Percentiles rank a stretch among this genome's conserved stretches.
Evolutionary conservation across 2,113 vertebrate genomes (phyloP).

Genomic region (Engystomops pustulosus): DNA sequence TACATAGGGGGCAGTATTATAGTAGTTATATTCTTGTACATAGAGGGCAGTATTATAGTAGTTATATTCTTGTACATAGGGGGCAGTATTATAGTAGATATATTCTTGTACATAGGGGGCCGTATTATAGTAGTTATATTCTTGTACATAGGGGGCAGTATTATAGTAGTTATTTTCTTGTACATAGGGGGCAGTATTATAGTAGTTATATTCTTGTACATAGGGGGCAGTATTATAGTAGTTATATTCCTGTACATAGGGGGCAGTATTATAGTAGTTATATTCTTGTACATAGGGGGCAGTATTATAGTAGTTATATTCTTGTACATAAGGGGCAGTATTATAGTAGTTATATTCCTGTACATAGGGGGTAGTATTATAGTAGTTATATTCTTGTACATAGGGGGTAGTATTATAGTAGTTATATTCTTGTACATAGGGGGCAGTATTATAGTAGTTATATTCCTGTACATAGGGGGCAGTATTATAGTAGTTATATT

Average conservation of each 20-base stretch:
- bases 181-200: not conserved
- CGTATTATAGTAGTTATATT: slow-evolving; percentile 8
- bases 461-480: not conserved
- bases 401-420: not conserved
- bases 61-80: slow-evolving; percentile 2
- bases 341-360: slow-evolving; percentile 20
- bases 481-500: too few relatives aligned
- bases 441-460: not conserved
- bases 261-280: slow-evolving; percentile 2
- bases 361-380: not conserved
- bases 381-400: slow-evolving; percentile 1
- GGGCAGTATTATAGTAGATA: not conserved
- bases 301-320: slow-evolving; percentile 10
- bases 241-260: slow-evolving; percentile 4
- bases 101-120: not conserved
- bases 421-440: not conserved
- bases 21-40: slow-evolving; percentile 7
- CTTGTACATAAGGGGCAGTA: not conserved
- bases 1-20: not conserved
- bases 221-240: slow-evolving; percentile 3
- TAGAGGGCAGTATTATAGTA: not conserved
- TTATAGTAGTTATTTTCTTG: slow-evolving; percentile 10
- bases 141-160: not conserved
- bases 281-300: not conserved
- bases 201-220: not conserved